phyloP scores from a whole-genome alignment of 2,797 vertebrate genomes.

The Tauraco hartlaubi region DNA sequence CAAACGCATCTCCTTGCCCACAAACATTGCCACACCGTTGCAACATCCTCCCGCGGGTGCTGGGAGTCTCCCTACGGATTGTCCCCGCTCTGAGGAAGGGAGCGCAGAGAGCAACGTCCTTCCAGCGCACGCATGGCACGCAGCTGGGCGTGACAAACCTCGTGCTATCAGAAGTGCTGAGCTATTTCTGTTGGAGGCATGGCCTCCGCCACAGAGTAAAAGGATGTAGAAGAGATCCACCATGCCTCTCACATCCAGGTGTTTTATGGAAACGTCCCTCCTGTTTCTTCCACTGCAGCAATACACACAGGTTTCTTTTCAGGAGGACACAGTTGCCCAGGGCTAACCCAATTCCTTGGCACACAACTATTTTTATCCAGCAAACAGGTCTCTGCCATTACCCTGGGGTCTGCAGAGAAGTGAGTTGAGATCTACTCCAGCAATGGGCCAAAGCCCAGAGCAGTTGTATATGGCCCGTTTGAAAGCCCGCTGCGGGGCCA shows the following conservation, averaged over 20 bases:
- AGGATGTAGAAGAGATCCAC: not conserved
- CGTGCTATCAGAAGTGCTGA: not conserved
- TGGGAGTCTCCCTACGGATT: not conserved
- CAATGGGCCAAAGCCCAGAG: not conserved
- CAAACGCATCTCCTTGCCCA: not conserved
- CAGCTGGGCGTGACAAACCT: not conserved
- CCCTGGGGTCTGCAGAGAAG: not conserved
- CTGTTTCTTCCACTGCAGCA: not conserved
- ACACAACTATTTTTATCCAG: not conserved
- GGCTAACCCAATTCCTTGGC: not conserved
- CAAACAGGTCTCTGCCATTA: not conserved
- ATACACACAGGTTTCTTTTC: not conserved
- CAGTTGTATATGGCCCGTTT: not conserved
- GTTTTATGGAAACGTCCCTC: not conserved
- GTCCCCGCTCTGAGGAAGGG: not conserved
- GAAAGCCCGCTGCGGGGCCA: not conserved
- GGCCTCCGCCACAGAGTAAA: not conserved
- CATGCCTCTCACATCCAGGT: rapidly evolving
- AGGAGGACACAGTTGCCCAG: not conserved
- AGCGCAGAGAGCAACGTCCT: not conserved
- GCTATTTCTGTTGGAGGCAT: not conserved
- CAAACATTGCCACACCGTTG: not conserved
- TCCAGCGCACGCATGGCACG: rapidly evolving
- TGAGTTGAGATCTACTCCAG: not conserved
- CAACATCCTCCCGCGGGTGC: not conserved